Evolutionary conservation across 2,888 invertebrate species (phyloP), one percentile per base, ranked within the genome.

Genomic region (Tetropium fuscum): DNA sequence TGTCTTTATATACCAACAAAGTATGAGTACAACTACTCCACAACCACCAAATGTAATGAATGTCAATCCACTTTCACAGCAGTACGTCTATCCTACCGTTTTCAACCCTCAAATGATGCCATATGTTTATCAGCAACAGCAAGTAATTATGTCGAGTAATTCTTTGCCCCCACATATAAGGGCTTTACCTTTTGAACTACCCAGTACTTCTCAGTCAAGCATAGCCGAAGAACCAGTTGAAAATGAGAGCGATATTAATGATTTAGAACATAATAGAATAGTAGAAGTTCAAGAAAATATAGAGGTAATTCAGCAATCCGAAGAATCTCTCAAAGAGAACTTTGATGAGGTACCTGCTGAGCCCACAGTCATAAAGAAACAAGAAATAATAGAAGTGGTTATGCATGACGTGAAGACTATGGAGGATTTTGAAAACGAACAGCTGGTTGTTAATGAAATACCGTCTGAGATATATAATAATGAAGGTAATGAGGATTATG

Each of bases 1-100:
- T 60, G 83, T 85, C 2, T 85, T 85, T 68, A 85, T 85, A 67
- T 86, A 86, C 71, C 86, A 86, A 65, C 86, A 86, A 63, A 85
- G 85, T 69, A 84, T 85, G 77, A 85, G 84, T 66, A 85, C 80
- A 5, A 72, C 80, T 20, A 73, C 73, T 3, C 72, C 76, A 11
- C 80, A 77, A 58, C 69, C 74, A 8, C 69, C 74, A 8, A 75
- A 74, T 51, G 74, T 78, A 16, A 47, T 77, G 45, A 74, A 83
- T 73, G 82, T 84, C 44, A 84, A 84, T 60, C 83, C 84, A 69
- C 80, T 84, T 74, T 79, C 83, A 60, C 84, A 84, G n/a, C 85
- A 85, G 64, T 85, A 84, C 64, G 82, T 85, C 1, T 83, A 85
- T 41, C 75, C 82, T 6, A 74, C 81, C 3, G 82, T 83, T 48